Evolutionary conservation across 92 coral and sea anemone species (phyloP).

Genomic region (Phenganax subtilis): DNA sequence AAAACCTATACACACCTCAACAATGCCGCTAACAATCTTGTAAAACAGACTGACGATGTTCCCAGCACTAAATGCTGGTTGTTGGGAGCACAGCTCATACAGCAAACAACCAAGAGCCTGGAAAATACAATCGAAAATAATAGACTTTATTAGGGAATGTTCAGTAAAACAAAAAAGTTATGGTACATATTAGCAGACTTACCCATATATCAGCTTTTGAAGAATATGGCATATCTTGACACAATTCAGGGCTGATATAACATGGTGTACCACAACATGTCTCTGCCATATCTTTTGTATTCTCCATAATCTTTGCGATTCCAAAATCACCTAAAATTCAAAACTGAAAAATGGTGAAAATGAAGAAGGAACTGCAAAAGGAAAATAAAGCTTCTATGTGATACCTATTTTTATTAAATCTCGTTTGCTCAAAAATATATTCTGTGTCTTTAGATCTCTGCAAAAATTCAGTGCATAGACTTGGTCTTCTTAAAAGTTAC

Average conservation of each 20-base stretch:
- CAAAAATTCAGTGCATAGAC: neutral
- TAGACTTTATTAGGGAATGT: neutral
- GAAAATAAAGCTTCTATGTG: no score
- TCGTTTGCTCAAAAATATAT: conserved; percentile 88
- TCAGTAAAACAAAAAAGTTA: neutral
- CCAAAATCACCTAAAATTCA: conserved; percentile 85
- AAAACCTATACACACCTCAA: conserved; percentile 58
- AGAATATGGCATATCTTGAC: conserved; percentile 93
- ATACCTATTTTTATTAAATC: conserved; percentile 89
- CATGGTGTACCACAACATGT: conserved; percentile 98
- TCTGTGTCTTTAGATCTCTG: conserved; percentile 90
- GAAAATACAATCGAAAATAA: neutral
- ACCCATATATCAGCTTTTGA: conserved; percentile 99
- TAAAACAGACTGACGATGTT: conserved; percentile 85
- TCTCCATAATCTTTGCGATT: conserved; percentile 87
- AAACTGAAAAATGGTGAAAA: neutral
- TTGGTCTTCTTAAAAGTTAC: neutral
- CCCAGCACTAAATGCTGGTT: conserved; percentile 82
- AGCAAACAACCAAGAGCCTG: conserved; percentile 95
- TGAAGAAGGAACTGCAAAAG: neutral
- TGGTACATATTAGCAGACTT: neutral
- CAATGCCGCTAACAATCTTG: conserved; percentile 92
- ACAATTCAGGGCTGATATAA: conserved; percentile 91
- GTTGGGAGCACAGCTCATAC: conserved; percentile 84
- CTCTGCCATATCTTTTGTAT: conserved; percentile 86